Base-by-base conservation (phyloP, 2,113 vertebrate species). In the Cephalopterus ornatus region DNA sequence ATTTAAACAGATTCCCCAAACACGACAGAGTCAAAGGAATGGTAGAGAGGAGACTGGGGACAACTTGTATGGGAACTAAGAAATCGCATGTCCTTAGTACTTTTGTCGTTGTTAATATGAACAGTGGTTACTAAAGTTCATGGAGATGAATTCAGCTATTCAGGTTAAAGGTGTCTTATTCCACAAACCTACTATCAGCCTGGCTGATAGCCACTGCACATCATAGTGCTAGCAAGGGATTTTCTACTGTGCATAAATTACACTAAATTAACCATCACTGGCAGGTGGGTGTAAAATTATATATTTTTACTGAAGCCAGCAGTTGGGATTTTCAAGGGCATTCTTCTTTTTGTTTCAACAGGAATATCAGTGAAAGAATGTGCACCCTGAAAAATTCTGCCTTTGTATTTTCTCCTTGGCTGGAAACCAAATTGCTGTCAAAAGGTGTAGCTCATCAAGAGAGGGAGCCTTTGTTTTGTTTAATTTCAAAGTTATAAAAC, bases 401-500 rank as follows among this genome's bases (percentile, higher is more conserved):
- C 56, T 79, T 85, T 61, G 22, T 27, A 68, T 92, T 92, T 92
- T 85, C 59, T 77, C 86, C 91, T 35, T 81, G 72, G 68, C 73
- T 6, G 9, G 61, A 91, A 95, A 95, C 30, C 47, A 73, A 89
- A 67, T 12, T 76, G 21, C 63, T 92, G 75, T 84, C 70, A 89
- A 89, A 92, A 96, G 76, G 83, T 91, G 52, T 65, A 75, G 68
- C 53, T 88, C 80, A 88, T 95, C 76, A 86, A 84, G 53, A 81
- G 28, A 58, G 17, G 26, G 50, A 89, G 46, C 8, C 26, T 86
- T 93, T 94, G 47, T 94, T 96, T 94, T 86, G 65, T 62, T 96
- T 92, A 53, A 76, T 95, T 96, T 92, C 41, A 68, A 82, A 93
- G 61, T 82, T 93, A 84, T 78, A 89, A 82, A 96, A 71, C 41